Evolutionary conservation across 2,888 invertebrate species (phyloP).

Genomic region (Oxytorus armatus): DNA sequence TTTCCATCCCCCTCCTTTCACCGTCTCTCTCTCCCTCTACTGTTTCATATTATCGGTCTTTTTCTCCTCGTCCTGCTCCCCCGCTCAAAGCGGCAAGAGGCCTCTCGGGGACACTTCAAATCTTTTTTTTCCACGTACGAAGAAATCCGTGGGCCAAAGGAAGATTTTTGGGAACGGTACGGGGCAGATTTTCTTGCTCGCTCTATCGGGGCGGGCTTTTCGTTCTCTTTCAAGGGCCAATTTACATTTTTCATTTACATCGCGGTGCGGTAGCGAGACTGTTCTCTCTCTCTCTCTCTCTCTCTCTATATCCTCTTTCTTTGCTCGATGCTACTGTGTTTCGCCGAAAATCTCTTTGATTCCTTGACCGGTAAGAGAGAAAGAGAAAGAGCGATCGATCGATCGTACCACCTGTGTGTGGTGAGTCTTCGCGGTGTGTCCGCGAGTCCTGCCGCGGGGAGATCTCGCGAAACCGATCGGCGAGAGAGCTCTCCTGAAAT

Average conservation of each 20-base stretch:
- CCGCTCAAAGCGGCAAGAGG: constrained; percentile 28
- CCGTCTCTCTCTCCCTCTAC: constrained; percentile 61
- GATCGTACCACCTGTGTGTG: constrained; percentile 65
- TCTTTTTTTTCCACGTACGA: constrained; percentile 70
- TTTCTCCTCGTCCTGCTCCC: constrained; percentile 40
- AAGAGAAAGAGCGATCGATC: constrained; percentile 33
- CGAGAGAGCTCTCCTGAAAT: constrained; percentile 61
- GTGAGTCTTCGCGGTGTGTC: constrained; percentile 32
- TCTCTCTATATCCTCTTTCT: constrained; percentile 37
- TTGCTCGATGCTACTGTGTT: constrained; percentile 46
- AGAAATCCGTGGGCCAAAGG: constrained; percentile 72
- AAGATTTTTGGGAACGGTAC: constrained; percentile 75
- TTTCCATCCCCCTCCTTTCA: constrained; percentile 34
- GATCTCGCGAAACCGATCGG: constrained; percentile 63
- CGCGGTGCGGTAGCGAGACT: constrained; percentile 64
- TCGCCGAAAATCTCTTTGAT: constrained; percentile 57
- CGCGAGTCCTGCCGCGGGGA: constrained; percentile 37
- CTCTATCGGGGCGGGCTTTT: constrained; percentile 22
- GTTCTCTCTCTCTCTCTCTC: constrained; percentile 29
- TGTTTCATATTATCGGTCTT: constrained; percentile 48
- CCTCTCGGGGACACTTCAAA: constrained; percentile 39
- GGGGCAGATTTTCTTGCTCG: constrained; percentile 71
- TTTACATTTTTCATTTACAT: constrained; percentile 84
- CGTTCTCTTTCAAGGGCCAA: constrained; percentile 73
- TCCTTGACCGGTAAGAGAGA: constrained; percentile 17